Percentiles rank a stretch among this genome's conserved stretches.
Conservation (phyloP, 1,140 invertebrate genomes). For the Aphis gossypii region DNA sequence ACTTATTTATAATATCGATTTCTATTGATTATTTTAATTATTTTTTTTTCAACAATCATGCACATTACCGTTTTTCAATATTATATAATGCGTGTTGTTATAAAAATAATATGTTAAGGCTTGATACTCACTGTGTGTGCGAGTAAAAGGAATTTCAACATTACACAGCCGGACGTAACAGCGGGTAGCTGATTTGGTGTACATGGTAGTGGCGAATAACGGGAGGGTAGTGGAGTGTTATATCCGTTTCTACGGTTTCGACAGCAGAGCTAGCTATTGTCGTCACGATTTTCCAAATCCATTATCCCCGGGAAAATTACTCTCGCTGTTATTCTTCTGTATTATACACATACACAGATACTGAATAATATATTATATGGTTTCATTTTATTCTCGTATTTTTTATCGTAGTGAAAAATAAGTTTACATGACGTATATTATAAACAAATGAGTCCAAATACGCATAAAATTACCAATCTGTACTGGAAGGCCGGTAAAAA, state of each 20-base stretch:
- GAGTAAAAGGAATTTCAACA: not conserved
- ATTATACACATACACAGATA: not conserved
- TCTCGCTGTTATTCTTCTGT: not conserved
- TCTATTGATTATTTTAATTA: not conserved
- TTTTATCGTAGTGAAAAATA: not conserved
- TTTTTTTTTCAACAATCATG: not conserved
- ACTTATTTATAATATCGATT: not conserved
- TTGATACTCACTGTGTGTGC: not conserved
- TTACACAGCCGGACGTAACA: not conserved
- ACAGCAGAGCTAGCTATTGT: not conserved
- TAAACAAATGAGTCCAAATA: not conserved
- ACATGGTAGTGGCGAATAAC: not conserved
- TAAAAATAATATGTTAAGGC: not conserved
- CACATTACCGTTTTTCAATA: not conserved
- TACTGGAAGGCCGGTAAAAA: not conserved
- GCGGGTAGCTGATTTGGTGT: not conserved
- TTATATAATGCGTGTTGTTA: not conserved
- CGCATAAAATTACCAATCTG: not conserved
- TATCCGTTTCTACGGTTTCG: slow-evolving; percentile 47
- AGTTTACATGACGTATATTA: not conserved
- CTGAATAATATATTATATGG: not conserved
- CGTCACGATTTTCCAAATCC: slow-evolving; percentile 17
- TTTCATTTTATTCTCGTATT: not conserved
- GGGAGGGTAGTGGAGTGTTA: not conserved
- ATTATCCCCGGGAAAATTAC: slow-evolving; percentile 41